Evolutionary conservation across 2,113 vertebrate species (phyloP), one percentile per base, ranked within the genome.

Genomic region (Neodon shergylaensis): DNA sequence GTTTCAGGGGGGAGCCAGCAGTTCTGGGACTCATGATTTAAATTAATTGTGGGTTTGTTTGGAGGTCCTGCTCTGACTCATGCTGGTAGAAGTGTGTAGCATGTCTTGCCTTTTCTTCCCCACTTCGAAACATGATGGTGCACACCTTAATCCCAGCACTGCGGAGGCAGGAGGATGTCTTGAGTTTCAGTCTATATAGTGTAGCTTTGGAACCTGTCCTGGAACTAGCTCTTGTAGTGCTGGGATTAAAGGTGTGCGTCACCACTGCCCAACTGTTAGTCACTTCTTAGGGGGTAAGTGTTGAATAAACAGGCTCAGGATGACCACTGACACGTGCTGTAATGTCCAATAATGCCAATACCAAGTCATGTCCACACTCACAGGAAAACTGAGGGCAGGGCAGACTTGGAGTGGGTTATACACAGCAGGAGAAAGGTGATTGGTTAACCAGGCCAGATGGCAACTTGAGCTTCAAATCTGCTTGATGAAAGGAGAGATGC

Each of bases 1-100:
- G 79, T 65, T 33, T 36, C 81, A 65, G 36, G 88, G 92, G 92
- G 91, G 95, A 94, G 91, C 52, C 63, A 90, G 33, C 33, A 85
- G 54, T 70, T 93, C 28, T 66, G 58, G 58, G 58, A 58, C 58
- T 92, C 3, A 0, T 93, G 92, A 95, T 68, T 90, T 90, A n/a
- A 85, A 26, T 73, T 93, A 85, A 26, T 73, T 93, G 11, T 17
- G 87, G 5, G 28, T 49, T 86, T 68, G 22, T 68, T 85, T 47
- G 39, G 79, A 83, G 21, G 22, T 42, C 10, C 79, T 82, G 36
- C 52, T 61, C 13, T 39, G 24, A 58, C 33, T n/a, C 3, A 7
- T 81, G 17, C 22, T 39, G 12, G n/a, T 24, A 61, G 24, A 17
- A n/a, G 21, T 58, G 33, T 7, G 31, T 68, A 13, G 13, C 28